Base-by-base conservation (phyloP, 64 coral and sea anemone genomes). In the Montipora sp. region DNA sequence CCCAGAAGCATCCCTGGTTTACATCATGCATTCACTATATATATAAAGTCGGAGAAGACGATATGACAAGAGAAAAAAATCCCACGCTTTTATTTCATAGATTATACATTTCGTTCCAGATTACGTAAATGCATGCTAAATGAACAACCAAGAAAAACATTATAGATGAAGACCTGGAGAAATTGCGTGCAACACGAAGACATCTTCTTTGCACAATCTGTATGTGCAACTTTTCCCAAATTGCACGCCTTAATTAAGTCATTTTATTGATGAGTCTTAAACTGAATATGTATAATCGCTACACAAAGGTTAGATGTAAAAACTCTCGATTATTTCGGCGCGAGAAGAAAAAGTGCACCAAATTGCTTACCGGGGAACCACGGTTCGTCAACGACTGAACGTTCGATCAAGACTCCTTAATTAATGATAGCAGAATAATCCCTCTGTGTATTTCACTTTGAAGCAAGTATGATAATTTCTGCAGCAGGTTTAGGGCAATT, bases 1-100 rank as follows among this genome's bases (percentile, higher is more conserved):
- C 57, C 11, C 73, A 44, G 14, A 8, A 49, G 14, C 2, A 18
- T 71, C 82, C 65, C 82, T 85, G 61, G 48, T 85, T 85, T 49
- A 78, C 49, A 49, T 85, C 82, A 85, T 49, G 9, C 12, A 4
- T 84, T 19, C 16, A 23, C 65, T 72, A 68, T 24, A 24, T 24
- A 24, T 24, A 57, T 48, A 10, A 67, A 85, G 71, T 20, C 18
- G 19, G 82, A 85, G 46, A 85, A 48, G 82, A 50, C 59, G 27
- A 47, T 48, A 27, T 16, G 60, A 68, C 24, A 84, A 68, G 45
- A 36, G 6, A 19, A 68, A 10, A 85, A 83, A 48, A 85, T 22
- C 16, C 6, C 47, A 85, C 14, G 8, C 65, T 15, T 70, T 85
- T 85, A 85, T 72, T 85, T 84, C 79, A 81, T 8, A 36, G 36